Conservation (phyloP, 2,797 vertebrate genomes). For the Sebastes steindachneri region DNA sequence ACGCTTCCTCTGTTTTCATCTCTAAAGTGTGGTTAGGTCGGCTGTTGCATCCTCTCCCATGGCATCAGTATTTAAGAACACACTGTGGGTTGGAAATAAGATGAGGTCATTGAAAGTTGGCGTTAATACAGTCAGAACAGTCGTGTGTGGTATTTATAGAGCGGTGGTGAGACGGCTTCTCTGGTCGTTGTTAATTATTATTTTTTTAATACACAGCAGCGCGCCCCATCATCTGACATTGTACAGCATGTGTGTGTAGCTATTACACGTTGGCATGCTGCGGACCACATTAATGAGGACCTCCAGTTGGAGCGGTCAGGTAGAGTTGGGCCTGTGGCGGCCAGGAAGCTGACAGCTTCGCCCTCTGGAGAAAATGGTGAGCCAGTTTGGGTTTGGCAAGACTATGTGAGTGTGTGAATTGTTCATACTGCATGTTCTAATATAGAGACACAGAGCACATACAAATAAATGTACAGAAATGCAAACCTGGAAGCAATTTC, state of each 20-base stretch:
- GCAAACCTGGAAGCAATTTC: constrained; percentile 7
- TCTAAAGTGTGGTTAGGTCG: neutral
- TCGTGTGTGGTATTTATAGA: constrained; percentile 74
- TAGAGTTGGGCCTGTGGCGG: constrained; percentile 60
- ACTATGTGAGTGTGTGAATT: constrained; percentile 14
- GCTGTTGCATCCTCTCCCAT: constrained; percentile 25
- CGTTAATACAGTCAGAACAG: constrained; percentile 29
- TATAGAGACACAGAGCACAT: constrained; percentile 5
- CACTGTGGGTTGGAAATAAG: constrained; percentile 40
- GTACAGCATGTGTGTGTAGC: constrained; percentile 55
- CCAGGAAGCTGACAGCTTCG: constrained; percentile 72
- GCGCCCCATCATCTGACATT: constrained; percentile 44
- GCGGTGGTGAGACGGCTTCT: constrained; percentile 53
- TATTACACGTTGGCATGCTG: constrained; percentile 71
- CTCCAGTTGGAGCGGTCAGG: constrained; percentile 75
- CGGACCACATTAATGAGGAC: constrained; percentile 77
- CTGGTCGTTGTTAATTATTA: constrained; percentile 61
- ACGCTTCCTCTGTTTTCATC: neutral
- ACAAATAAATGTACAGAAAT: neutral
- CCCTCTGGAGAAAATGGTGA: constrained; percentile 73
- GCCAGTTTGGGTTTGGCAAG: constrained; percentile 71
- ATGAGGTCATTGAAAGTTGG: constrained; percentile 61
- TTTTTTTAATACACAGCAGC: constrained; percentile 50
- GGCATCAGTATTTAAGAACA: constrained; percentile 39
- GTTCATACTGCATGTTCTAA: constrained; percentile 39